Base-by-base conservation (phyloP, 2,797 vertebrate species). In the Gephyroberyx darwinii region DNA sequence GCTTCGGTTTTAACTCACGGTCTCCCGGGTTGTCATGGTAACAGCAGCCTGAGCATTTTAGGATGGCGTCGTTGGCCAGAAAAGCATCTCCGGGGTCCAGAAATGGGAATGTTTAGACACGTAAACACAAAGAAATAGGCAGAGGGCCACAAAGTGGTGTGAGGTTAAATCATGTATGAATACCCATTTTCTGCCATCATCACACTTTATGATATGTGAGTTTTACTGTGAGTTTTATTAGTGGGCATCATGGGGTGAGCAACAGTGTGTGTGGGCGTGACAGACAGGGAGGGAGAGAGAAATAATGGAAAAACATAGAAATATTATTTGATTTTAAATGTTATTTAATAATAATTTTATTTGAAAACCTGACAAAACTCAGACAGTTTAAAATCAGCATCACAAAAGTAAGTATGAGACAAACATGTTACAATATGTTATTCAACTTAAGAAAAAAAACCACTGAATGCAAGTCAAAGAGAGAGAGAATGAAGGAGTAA, bases 1-100 rank as follows among this genome's bases (percentile, higher is more conserved):
- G 71, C 64, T 83, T 75, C 9, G 20, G 14, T 71, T 74, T 68
- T 74, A 45, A 73, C 54, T 65, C 55, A 50, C 47, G 22, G 66
- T 22, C 56, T 75, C 78, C 45, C 33, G 35, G 41, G 90, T 93
- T 87, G 92, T 91, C 92, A 93, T 93, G 90, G 92, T 71, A 90
- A 94, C 86, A 84, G 88, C 75, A 69, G 78, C 70, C 26, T 85
- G 86, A 71, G 80, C 82, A 81, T 91, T 91, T 90, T 80, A 82
- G 86, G 86, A 88, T 74, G 62, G 63, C 30, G 41, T 80, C 62
- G 84, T 58, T 79, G 75, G 83, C 83, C 80, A 81, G 77, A 78
- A 80, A 82, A 86, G 69, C 66, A 63, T 90, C 85, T 85, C 82
- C 52, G 7, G 83, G 74, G 74, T 64, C 74, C 65, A 66, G 56